Evolutionary conservation across 1,140 invertebrate species (phyloP), one percentile per base, ranked within the genome.

Genomic region (Neoseiulus cucumeris): DNA sequence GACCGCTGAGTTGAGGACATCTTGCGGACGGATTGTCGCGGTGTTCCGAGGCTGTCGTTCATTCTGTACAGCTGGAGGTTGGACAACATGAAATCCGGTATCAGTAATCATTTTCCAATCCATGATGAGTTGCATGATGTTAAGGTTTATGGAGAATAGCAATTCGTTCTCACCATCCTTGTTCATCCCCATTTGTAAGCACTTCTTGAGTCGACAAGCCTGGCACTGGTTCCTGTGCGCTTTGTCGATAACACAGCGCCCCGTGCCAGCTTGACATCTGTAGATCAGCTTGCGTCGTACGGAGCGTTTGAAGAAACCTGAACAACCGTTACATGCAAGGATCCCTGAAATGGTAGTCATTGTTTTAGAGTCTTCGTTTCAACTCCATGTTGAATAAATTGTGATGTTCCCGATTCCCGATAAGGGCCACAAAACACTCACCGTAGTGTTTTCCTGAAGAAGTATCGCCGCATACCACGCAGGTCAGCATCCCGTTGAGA

Each of bases 151-250:
- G n/a, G n/a, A n/a, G n/a, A n/a, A n/a, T n/a, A n/a, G n/a, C n/a
- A n/a, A n/a, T n/a, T n/a, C 66, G 44, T 71, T 82, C 87, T 86
- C 78, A 98, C 94, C 94, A 79, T 98, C 94, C 82, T 98, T 98
- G 76, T 98, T 98, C 95, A 98, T 98, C 65, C 95, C 95, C 89
- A 97, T 96, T 67, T 89, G 83, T 44, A 98, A 81, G 76, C 95
- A 98, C 78, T 98, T 98, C 79, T 96, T 96, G 44, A 98, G 81
- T 30, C 95, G 79, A 75, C 95, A 98, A 0, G 94, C 93, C 75
- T 97, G 93, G 75, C 92, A 98, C 76, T 98, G 92, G 78, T 98
- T 98, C 66, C 95, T 79, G 76, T 98, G 95, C 0, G 94, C 92
- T 76, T 98, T 98, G 79, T 98, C 95, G 2, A 98, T 92, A 41